These are phyloP conservation scores for Zingel zingel DNA, from an alignment of 2,113 vertebrate genomes.

Conservation along the genomic window DNA sequence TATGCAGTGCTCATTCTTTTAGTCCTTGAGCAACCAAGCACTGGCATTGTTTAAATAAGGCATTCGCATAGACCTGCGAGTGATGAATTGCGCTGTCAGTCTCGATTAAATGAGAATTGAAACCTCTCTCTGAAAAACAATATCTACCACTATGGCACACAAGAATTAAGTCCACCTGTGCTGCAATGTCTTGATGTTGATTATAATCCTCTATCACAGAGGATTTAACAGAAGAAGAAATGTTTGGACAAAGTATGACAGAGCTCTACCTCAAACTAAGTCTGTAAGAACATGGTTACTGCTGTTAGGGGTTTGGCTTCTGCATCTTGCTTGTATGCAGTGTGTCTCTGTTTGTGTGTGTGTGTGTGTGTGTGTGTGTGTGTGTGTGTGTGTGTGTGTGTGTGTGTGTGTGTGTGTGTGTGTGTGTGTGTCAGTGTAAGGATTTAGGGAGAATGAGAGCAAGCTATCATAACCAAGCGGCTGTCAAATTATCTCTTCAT, in stretches of 20 bases:
- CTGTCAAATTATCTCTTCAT: constrained; percentile 80
- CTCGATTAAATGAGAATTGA: constrained; percentile 70
- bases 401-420: constrained; percentile 24
- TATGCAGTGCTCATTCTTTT: constrained; percentile 51
- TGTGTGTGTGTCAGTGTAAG: constrained; percentile 11
- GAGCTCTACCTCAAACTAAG: constrained; percentile 9
- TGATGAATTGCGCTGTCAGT: constrained; percentile 76
- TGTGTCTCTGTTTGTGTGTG: constrained; percentile 20
- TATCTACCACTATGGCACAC: constrained; percentile 33
- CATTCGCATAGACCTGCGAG: constrained; percentile 46
- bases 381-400: constrained; percentile 24
- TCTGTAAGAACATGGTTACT: constrained; percentile 8
- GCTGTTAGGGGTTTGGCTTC: constrained; percentile 13
- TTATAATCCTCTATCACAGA: constrained; percentile 38
- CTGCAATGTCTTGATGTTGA: constrained; percentile 58
- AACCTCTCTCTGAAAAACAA: constrained; percentile 58
- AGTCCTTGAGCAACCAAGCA: constrained; percentile 66
- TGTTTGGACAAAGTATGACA: constrained; percentile 18
- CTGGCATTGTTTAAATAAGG: constrained; percentile 65
- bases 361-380: constrained; percentile 4
- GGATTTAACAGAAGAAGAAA: constrained; percentile 22
- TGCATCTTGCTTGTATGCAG: constrained; percentile 22
- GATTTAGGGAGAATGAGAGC: constrained; percentile 61
- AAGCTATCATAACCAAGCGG: constrained; percentile 70
- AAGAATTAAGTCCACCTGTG: constrained; percentile 13